Evolutionary conservation across 2,797 vertebrate genomes (phyloP).

Genomic region (Falco naumanni): DNA sequence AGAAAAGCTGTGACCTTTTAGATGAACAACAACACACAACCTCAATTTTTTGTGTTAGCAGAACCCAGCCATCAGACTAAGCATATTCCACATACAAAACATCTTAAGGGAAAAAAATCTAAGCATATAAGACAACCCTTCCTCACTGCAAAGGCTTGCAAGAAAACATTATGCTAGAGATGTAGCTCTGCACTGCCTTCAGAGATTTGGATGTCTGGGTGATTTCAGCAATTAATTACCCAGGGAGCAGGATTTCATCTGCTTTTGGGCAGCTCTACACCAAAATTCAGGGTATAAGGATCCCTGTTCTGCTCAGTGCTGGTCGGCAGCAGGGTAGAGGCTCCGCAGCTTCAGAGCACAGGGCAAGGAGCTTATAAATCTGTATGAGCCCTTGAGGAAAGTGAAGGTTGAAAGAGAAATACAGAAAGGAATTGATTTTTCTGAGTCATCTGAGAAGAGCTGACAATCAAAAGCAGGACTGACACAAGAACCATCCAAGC

Average conservation of each 20-base stretch:
- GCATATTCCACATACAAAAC: background rate
- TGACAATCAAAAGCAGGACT: background rate
- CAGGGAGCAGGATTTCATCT: background rate
- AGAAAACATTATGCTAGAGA: rapidly evolving
- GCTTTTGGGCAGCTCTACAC: background rate
- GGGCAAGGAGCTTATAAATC: background rate
- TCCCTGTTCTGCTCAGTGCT: background rate
- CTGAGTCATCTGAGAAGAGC: background rate
- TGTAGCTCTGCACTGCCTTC: background rate
- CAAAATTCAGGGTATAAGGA: rapidly evolving
- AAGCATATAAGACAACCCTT: rapidly evolving
- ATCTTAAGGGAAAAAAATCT: background rate
- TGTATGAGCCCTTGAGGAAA: background rate
- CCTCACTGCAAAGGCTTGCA: rapidly evolving
- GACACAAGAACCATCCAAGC: background rate
- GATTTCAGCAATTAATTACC: too few species aligned
- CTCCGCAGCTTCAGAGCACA: background rate
- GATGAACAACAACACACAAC: background rate
- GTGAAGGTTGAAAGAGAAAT: rapidly evolving
- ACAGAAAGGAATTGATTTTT: background rate
- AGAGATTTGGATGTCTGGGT: background rate
- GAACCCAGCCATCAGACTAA: background rate
- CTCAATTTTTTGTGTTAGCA: background rate
- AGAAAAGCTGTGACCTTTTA: background rate
- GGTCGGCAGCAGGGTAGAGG: rapidly evolving